A percentile compares a stretch with the other conserved stretches of the same genome.
phyloP scores from a whole-genome alignment of 1,140 invertebrate species.

The Solenopsis fugax region DNA sequence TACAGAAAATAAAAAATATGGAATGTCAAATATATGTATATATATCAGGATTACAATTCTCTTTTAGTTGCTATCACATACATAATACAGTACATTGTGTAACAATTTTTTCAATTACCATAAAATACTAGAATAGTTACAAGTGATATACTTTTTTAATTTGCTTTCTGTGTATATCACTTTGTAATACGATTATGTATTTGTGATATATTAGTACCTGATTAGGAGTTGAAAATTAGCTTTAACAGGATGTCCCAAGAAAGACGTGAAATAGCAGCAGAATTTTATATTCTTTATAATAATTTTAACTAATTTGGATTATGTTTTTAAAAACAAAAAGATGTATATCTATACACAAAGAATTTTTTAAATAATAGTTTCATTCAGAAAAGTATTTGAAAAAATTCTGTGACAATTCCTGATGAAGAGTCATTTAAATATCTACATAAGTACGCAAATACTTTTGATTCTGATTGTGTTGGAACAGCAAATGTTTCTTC shows the following conservation, averaged over 20 bases:
- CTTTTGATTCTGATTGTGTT: not conserved
- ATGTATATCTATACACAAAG: not conserved
- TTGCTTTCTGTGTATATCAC: constrained; percentile 29
- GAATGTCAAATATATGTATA: constrained; percentile 58
- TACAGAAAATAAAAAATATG: constrained; percentile 64
- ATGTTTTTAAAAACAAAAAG: not conserved
- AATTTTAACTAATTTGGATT: not conserved
- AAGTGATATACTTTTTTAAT: constrained; percentile 32
- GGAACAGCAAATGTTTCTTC: not conserved
- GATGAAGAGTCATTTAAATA: not conserved
- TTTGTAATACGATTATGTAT: constrained; percentile 38
- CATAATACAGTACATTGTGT: constrained; percentile 47
- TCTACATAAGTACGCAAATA: not conserved
- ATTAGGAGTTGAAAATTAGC: constrained; percentile 19
- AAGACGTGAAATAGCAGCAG: constrained; percentile 38
- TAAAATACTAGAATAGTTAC: constrained; percentile 34
- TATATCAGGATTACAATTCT: constrained; percentile 64
- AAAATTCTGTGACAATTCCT: not conserved
- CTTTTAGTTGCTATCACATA: constrained; percentile 56
- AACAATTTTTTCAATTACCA: constrained; percentile 48
- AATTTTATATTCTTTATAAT: not conserved
- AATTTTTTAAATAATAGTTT: constrained; percentile 1
- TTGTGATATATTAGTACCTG: constrained; percentile 34
- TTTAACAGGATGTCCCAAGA: constrained; percentile 38
- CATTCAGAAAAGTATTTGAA: not conserved